Base-by-base conservation (phyloP, 2,113 vertebrate species). In the Gavia stellata region DNA sequence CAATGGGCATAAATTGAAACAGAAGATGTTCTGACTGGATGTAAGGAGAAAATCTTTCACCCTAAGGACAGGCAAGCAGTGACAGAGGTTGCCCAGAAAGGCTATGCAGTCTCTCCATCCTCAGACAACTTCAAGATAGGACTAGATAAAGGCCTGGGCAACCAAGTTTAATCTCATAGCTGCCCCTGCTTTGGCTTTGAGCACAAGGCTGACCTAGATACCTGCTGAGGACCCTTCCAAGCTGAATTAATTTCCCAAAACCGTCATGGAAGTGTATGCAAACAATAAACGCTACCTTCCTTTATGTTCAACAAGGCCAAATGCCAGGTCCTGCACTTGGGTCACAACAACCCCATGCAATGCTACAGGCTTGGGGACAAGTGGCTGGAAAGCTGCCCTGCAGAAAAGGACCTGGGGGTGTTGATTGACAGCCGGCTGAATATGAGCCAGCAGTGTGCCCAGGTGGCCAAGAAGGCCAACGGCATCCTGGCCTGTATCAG, bases 181-280 rank as follows among this genome's bases (percentile, higher is more conserved):
- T 62, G 21, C 3, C 9, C 9, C 34, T 78, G 25, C 7, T 94
- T 86, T 82, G 26, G 12, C 33, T 90, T 53, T 79, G 33, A 71
- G 44, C 25, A 67, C 21, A 55, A 77, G 1, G 16, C 20, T 79
- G 17, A 59, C 47, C 29, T 47, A 86, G 20, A 45, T 63, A 75
- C 10, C 26, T 80, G 28, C 38, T 47, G 20, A 80, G 16, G 11
- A 83, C 31, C 12, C 28, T 61, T 83, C 8, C 36, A 88, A 88
- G 36, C 4, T 8, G 0, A 82, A 50, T 68, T 50, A 61, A n/a
- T n/a, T n/a, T 28, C 33, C 14, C 14, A 12, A 56, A 81, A 86
- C 4, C 6, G 7, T 53, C 6, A 45, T 4, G 6, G 33, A 87
- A 85, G 3, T 2, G 1, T 17, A 78, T 18, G n/a, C 0, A 33